Conservation (phyloP, 2,113 vertebrate species). For the Pomatostomus ruficeps region DNA sequence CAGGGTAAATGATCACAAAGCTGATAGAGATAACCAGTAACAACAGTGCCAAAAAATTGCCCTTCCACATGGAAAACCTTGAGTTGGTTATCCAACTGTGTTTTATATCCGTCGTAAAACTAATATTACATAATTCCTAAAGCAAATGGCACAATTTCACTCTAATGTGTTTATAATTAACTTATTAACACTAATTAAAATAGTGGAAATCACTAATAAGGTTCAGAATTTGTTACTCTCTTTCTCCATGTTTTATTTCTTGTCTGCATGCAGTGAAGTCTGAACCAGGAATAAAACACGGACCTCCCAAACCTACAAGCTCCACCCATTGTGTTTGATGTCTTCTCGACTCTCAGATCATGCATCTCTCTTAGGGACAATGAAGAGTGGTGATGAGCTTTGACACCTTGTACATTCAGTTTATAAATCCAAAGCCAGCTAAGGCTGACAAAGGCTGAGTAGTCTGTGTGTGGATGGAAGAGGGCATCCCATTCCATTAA, state of each 20-base stretch:
- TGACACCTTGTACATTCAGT: neutral
- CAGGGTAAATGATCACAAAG: neutral
- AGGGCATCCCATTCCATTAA: neutral
- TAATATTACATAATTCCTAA: neutral
- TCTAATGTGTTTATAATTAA: neutral
- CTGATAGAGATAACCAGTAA: neutral
- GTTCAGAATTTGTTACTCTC: neutral
- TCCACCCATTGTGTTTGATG: neutral
- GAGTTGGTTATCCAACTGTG: neutral
- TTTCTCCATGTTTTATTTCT: neutral
- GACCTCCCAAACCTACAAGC: neutral
- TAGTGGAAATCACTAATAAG: neutral
- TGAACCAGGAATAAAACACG: neutral
- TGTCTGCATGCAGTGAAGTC: neutral
- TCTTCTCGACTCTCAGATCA: neutral
- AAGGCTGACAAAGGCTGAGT: neutral
- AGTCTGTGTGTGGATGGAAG: neutral
- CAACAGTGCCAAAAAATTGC: neutral
- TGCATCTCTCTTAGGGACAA: neutral
- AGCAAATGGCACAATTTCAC: neutral
- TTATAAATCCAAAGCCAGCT: neutral
- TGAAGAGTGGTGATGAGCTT: neutral
- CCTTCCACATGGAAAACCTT: neutral
- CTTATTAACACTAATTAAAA: neutral
- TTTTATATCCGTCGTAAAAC: neutral